A percentile compares a stretch with the other conserved stretches of the same genome.
Evolutionary conservation across 2,888 invertebrate genomes (phyloP).

Genomic region (Spicauda simplicius): DNA sequence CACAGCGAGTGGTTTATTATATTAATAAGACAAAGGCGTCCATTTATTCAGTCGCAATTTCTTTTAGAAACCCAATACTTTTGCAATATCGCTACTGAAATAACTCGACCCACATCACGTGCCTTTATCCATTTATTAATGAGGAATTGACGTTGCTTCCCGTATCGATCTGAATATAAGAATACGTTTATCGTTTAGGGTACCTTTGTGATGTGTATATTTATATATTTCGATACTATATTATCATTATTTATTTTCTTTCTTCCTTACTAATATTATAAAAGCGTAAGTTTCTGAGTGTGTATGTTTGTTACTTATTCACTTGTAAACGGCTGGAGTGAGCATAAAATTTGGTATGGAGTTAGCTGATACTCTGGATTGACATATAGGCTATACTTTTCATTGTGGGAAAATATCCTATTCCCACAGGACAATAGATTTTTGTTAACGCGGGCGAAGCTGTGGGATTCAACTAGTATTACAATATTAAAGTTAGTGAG

Average conservation of each 20-base stretch:
- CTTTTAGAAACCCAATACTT: conserved; percentile 33
- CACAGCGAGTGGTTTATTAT: conserved; percentile 18
- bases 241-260: neutral
- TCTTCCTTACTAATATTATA: too few relatives aligned
- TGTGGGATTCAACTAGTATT: too few relatives aligned
- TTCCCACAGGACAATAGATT: too few relatives aligned
- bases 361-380: too few relatives aligned
- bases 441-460: too few relatives aligned
- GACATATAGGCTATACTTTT: too few relatives aligned
- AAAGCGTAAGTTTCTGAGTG: too few relatives aligned
- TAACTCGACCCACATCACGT: conserved; percentile 29
- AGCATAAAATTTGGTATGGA: too few relatives aligned
- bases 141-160: conserved; percentile 16
- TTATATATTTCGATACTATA: neutral
- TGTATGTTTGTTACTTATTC: too few relatives aligned
- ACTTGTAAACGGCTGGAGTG: too few relatives aligned
- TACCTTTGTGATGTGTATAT: neutral
- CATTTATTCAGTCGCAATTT: conserved; percentile 19
- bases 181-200: neutral
- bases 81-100: conserved; percentile 21
- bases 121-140: conserved; percentile 11
- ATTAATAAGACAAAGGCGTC: conserved; percentile 27
- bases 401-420: too few relatives aligned
- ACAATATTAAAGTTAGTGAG: too few relatives aligned
- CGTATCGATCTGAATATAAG: conserved; percentile 13